These are phyloP conservation scores for Pterostichus niger DNA, from an alignment of 2,888 invertebrate genomes.

Conservation along the genomic window DNA sequence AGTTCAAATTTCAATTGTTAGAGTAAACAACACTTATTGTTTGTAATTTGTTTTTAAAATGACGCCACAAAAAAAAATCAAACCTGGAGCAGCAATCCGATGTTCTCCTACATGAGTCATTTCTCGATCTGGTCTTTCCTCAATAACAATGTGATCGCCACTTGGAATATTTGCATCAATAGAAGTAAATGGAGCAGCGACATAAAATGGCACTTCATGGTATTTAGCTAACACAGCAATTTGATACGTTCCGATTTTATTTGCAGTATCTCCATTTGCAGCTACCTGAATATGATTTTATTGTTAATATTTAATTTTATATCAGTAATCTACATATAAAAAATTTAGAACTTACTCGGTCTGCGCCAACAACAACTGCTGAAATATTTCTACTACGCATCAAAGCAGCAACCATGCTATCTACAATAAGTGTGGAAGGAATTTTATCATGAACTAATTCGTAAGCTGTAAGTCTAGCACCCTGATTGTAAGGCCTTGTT, in stretches of 20 bases:
- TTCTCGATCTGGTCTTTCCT: conserved; percentile 94
- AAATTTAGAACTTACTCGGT: conserved; percentile 82
- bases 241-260: conserved; percentile 98
- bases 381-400: conserved; percentile 91
- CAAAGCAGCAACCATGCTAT: conserved; percentile 95
- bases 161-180: conserved; percentile 88
- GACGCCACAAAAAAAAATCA: conserved; percentile 4
- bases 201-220: conserved; percentile 96
- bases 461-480: conserved; percentile 96
- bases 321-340: background rate
- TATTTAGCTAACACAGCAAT: conserved; percentile 95
- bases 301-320: background rate
- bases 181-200: conserved; percentile 95
- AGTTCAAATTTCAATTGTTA: too few species aligned
- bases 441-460: conserved; percentile 96
- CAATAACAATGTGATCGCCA: conserved; percentile 94
- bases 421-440: conserved; percentile 95
- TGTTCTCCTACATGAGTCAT: conserved; percentile 94
- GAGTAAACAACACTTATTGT: too few species aligned
- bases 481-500: conserved; percentile 99
- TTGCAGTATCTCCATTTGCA: conserved; percentile 98
- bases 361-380: conserved; percentile 98
- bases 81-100: conserved; percentile 92
- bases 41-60: too few species aligned
- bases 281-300: conserved; percentile 82